These are phyloP conservation scores for Stenurella melanura DNA, from an alignment of 2,888 invertebrate species.

Conservation along the genomic window DNA sequence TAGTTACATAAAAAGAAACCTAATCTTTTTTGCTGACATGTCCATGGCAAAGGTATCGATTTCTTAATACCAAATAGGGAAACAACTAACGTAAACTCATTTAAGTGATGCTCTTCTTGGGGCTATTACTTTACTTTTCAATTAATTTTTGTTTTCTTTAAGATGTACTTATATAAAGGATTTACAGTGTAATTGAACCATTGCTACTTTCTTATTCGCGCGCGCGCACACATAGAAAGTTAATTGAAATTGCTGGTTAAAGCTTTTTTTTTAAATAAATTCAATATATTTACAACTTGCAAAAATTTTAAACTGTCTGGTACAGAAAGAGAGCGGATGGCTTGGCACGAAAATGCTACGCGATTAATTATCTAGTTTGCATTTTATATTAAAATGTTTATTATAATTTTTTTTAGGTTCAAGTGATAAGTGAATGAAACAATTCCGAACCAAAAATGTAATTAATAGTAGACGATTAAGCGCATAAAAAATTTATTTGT, in stretches of 20 bases:
- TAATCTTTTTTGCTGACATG: background rate
- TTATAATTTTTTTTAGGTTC: background rate
- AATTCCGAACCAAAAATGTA: background rate
- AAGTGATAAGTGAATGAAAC: background rate
- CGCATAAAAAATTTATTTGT: background rate
- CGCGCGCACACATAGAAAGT: constrained; percentile 38
- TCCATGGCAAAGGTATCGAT: background rate
- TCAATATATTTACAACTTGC: constrained; percentile 10
- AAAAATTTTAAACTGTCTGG: constrained; percentile 2
- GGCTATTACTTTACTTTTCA: background rate
- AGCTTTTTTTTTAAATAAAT: background rate
- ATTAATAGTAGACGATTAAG: background rate
- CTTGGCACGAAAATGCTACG: background rate
- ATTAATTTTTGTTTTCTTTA: constrained; percentile 29
- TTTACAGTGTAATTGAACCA: constrained; percentile 1
- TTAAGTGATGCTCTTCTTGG: background rate
- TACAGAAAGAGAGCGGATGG: constrained; percentile 12
- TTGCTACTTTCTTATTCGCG: constrained; percentile 36
- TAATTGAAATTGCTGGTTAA: constrained; percentile 29
- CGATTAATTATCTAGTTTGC: background rate
- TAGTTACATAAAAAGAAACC: background rate
- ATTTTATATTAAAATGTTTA: background rate
- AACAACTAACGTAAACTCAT: background rate
- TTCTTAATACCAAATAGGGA: background rate
- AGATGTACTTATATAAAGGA: constrained; percentile 29